A percentile compares a stretch with the other conserved stretches of the same genome.
These are phyloP conservation scores for Synanthedon andrenaeformis DNA, from an alignment of 2,888 invertebrate species.

Conservation along the genomic window DNA sequence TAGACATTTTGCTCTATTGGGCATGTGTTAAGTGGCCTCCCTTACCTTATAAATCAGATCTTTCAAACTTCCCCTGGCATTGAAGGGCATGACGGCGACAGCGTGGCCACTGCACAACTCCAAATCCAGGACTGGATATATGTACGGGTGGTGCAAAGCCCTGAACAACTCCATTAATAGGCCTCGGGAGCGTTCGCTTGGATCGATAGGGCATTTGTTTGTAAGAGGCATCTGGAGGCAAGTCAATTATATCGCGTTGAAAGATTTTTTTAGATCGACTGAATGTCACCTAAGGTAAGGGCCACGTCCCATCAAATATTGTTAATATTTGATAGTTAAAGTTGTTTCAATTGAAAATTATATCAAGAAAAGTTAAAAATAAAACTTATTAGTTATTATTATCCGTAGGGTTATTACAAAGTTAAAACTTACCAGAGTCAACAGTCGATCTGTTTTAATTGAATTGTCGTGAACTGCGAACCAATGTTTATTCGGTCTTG, in stretches of 20 bases:
- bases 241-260: no score
- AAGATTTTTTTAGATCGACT: no score
- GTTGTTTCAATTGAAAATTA: no score
- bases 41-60: conserved; percentile 89
- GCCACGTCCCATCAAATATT: no score
- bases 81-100: conserved; percentile 85
- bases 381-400: no score
- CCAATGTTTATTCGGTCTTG: conserved; percentile 90
- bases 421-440: conserved; percentile 72
- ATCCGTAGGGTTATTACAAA: no score
- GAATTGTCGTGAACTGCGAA: conserved; percentile 88
- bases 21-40: no score
- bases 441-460: conserved; percentile 80
- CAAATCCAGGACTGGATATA: conserved; percentile 89
- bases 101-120: conserved; percentile 80
- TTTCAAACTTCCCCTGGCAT: conserved; percentile 86
- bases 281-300: no score
- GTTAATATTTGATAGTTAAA: no score
- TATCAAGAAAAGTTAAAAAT: no score
- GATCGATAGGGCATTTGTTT: conserved; percentile 75
- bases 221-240: conserved; percentile 64
- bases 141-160: conserved; percentile 91
- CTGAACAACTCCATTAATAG: conserved; percentile 85
- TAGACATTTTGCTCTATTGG: no score
- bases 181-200: conserved; percentile 73